Evolutionary conservation across 2,113 vertebrate species (phyloP).

Genomic region (Tyrannus savana): DNA sequence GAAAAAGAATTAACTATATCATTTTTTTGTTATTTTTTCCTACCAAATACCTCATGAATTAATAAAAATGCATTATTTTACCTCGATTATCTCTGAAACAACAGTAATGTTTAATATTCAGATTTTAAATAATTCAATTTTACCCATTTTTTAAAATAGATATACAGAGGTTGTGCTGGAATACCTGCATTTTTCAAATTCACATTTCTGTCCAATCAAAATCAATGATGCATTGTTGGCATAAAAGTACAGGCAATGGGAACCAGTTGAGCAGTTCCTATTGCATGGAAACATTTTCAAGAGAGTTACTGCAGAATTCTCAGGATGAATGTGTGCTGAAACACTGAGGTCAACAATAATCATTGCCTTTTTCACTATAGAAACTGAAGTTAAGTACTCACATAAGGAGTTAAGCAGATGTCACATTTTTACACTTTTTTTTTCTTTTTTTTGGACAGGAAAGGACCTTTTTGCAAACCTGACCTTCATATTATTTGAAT

Average conservation of each 20-base stretch:
- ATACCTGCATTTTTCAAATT: neutral
- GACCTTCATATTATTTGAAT: neutral
- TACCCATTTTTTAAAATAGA: neutral
- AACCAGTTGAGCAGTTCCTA: neutral
- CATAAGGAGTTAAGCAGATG: neutral
- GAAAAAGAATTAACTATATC: neutral
- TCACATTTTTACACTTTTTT: neutral
- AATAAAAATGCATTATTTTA: neutral
- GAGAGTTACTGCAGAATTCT: neutral
- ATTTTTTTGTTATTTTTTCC: neutral
- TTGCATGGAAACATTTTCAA: neutral
- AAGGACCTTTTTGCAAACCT: neutral
- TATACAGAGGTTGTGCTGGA: neutral
- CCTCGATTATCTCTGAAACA: neutral
- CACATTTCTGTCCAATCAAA: neutral
- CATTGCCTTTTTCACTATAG: neutral
- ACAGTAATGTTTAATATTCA: neutral
- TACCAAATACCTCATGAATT: neutral
- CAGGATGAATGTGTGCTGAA: neutral
- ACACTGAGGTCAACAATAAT: neutral
- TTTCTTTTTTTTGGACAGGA: neutral
- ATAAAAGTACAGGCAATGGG: neutral
- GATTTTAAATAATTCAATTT: neutral
- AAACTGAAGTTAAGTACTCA: neutral
- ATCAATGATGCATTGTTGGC: neutral